These are phyloP conservation scores for Oryzias melastigma DNA, from an alignment of 2,113 vertebrate genomes.

Conservation along the genomic window DNA sequence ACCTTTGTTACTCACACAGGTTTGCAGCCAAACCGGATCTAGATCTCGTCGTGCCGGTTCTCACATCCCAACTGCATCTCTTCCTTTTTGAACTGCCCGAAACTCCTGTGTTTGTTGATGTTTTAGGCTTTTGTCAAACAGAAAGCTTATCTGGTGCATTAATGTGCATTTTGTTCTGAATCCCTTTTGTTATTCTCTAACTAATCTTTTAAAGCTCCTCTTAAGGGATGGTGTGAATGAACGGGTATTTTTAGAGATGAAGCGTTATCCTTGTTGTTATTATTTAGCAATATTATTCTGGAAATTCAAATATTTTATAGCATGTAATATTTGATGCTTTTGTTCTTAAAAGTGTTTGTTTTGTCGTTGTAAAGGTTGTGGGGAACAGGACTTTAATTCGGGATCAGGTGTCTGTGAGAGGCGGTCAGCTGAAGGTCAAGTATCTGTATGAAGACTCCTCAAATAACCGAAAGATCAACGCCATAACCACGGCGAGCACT, in stretches of 20 bases:
- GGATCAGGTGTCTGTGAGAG: constrained; percentile 80
- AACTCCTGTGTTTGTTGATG: background rate
- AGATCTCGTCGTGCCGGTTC: constrained; percentile 47
- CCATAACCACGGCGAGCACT: constrained; percentile 73
- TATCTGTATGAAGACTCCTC: constrained; percentile 89
- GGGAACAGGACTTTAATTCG: constrained; percentile 81
- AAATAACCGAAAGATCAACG: constrained; percentile 81
- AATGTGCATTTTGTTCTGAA: background rate
- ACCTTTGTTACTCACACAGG: background rate
- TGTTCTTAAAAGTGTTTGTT: background rate
- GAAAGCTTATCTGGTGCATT: background rate
- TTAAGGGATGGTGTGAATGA: too few relatives aligned
- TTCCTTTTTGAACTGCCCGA: background rate
- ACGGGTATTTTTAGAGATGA: too few relatives aligned
- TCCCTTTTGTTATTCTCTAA: background rate
- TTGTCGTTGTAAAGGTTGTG: constrained; percentile 54
- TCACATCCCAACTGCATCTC: background rate
- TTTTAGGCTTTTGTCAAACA: background rate
- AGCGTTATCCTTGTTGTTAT: background rate
- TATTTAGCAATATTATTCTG: background rate
- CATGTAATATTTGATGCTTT: background rate
- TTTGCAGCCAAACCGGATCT: constrained; percentile 17
- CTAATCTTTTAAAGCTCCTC: background rate
- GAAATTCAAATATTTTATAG: too few relatives aligned
- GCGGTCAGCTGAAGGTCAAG: constrained; percentile 88